Evolutionary conservation across 53 echinoderm and acorn worm genomes (phyloP).

Genomic region (Patiria pectinifera): DNA sequence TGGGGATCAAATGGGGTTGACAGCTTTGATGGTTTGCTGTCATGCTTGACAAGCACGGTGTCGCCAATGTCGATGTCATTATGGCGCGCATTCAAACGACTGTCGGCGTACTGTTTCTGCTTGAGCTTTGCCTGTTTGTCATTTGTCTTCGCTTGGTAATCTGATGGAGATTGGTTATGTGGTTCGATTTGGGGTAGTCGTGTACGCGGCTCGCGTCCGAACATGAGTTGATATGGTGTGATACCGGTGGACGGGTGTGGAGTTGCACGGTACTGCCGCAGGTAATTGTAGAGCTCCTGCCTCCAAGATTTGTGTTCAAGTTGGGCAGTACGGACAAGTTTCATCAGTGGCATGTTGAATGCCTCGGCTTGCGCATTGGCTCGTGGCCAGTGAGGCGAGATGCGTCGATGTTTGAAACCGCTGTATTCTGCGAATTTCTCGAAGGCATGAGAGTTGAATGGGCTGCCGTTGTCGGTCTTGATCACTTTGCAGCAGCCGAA

Average conservation of each 20-base stretch:
- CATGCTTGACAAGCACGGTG: constrained; percentile 17
- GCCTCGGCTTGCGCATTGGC: constrained; percentile 7
- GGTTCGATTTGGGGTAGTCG: constrained; percentile 52
- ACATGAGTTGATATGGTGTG: constrained; percentile 47
- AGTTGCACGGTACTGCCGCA: constrained; percentile 66
- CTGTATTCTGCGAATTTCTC: constrained; percentile 4
- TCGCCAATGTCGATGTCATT: constrained; percentile 1
- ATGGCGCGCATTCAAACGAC: constrained; percentile 6
- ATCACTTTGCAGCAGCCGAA: constrained; percentile 31
- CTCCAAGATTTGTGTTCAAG: constrained; percentile 57
- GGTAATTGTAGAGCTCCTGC: constrained; percentile 59
- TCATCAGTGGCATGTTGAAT: background rate
- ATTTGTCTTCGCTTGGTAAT: constrained; percentile 30
- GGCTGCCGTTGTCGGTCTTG: constrained; percentile 70
- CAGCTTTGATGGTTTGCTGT: background rate
- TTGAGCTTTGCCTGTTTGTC: constrained; percentile 60
- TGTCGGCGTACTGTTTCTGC: constrained; percentile 55
- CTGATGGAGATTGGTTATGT: background rate
- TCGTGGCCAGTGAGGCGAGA: constrained; percentile 71
- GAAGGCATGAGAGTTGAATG: background rate
- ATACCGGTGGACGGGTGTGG: constrained; percentile 65
- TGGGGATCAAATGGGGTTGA: constrained; percentile 22
- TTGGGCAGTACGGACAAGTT: constrained; percentile 37
- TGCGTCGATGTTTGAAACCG: constrained; percentile 68
- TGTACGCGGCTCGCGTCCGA: constrained; percentile 54